phyloP scores from a whole-genome alignment of 2,113 vertebrate species.

The Cisticola juncidis region DNA sequence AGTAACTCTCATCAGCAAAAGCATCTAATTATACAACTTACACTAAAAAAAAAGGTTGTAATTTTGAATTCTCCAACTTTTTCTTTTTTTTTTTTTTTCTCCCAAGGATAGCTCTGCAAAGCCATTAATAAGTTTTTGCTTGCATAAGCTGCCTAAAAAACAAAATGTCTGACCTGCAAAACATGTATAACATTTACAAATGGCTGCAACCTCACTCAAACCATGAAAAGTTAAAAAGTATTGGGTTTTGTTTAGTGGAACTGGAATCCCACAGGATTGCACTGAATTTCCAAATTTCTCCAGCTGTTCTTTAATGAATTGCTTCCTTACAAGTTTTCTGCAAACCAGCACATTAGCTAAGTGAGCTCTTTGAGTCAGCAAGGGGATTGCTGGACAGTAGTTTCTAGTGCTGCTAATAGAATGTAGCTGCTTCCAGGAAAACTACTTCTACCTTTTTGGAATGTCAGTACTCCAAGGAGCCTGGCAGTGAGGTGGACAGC shows the following conservation, averaged over 20 bases:
- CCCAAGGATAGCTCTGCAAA: background rate
- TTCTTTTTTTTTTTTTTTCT: background rate
- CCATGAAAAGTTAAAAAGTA: background rate
- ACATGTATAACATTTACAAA: background rate
- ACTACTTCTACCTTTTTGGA: background rate
- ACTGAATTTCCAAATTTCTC: background rate
- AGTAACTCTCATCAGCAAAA: background rate
- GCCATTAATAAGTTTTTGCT: background rate
- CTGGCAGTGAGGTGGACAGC: background rate
- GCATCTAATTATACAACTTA: background rate
- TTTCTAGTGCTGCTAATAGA: background rate
- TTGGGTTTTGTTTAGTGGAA: background rate
- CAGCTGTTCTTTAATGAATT: background rate
- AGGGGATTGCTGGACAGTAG: background rate
- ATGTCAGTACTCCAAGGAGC: background rate
- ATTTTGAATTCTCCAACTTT: background rate
- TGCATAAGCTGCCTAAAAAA: background rate
- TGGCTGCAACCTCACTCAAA: background rate
- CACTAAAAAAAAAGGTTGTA: fast-evolving
- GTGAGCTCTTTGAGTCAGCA: background rate
- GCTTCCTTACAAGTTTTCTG: background rate
- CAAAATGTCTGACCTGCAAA: background rate
- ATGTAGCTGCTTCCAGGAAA: background rate
- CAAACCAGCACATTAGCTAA: background rate
- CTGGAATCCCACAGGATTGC: background rate